Evolutionary conservation across 2,797 vertebrate species (phyloP), one percentile per base, ranked within the genome.

Genomic region (Hyperoplus lanceolatus): DNA sequence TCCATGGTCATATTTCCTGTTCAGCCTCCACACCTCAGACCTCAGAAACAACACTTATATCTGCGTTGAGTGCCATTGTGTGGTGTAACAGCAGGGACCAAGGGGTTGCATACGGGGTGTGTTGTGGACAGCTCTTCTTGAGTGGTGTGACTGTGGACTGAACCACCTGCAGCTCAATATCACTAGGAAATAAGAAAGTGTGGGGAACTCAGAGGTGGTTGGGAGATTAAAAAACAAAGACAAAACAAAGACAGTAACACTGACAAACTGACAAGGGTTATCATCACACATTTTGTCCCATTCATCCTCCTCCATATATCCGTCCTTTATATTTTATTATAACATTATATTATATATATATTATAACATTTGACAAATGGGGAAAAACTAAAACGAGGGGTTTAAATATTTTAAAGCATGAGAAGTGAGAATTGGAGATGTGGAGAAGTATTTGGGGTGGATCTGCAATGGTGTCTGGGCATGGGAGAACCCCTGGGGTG

Each of bases 141-240:
- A 59, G 18, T n/a, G 43, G 69, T 42, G 46, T 54, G 29, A 29
- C 29, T 29, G 29, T 39, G 18, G 51, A 29, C 42, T 51, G 51
- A 80, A 75, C 62, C 59, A 57, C 71, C 78, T 75, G 60, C 61
- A 54, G 81, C 57, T 84, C 61, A 51, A 53, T 54, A 56, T 61
- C 55, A 64, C 73, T 36, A 3, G 58, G 46, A 60, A 49, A 60
- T 45, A 45, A 45, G 43, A 45, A 7, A 45, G 43, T 7, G 10
- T 7, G 42, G 8, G 8, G 51, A 51, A 66, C 7, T 1, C 39
- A 54, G 39, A 59, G 49, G 54, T 54, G 13, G 15, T 59, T 60
- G 41, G 29, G 29, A 73, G 10, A 18, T 49, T 41, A 63, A 48
- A 15, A 72, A 66, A 21, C 21, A 21, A 21, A 21, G 21, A 21